phyloP scores from a whole-genome alignment of 2,113 vertebrate genomes.

The Coreoperca whiteheadi region DNA sequence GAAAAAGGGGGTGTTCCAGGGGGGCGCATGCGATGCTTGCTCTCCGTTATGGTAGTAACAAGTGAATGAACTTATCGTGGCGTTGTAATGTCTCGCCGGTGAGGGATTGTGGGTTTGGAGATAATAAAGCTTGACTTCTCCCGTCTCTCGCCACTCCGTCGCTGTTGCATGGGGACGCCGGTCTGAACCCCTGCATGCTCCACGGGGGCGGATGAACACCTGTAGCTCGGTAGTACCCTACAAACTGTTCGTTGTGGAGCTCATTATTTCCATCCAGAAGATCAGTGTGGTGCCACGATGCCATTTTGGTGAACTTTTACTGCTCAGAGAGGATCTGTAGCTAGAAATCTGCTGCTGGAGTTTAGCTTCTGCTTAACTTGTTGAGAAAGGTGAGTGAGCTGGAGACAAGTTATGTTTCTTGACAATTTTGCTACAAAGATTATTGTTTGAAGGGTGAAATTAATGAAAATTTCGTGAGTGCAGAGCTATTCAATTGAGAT shows the following conservation, averaged over 20 bases:
- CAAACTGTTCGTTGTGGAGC: conserved; percentile 83
- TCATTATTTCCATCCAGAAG: conserved; percentile 87
- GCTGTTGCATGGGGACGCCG: conserved; percentile 86
- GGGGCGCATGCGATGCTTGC: conserved; percentile 60
- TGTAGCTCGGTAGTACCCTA: conserved; percentile 86
- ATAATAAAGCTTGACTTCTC: conserved; percentile 87
- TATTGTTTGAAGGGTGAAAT: not conserved
- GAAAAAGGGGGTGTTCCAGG: conserved; percentile 62
- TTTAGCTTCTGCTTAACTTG: conserved; percentile 86
- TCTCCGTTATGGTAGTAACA: conserved; percentile 81
- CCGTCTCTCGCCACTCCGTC: conserved; percentile 83
- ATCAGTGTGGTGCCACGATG: conserved; percentile 77
- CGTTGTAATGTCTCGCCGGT: conserved; percentile 89
- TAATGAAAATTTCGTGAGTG: not conserved
- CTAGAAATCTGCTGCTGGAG: conserved; percentile 80
- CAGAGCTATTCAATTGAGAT: not conserved
- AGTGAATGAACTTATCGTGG: conserved; percentile 90
- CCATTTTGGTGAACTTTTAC: conserved; percentile 88
- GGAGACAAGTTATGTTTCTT: not conserved
- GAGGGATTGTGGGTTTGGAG: conserved; percentile 87
- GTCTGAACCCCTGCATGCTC: conserved; percentile 66
- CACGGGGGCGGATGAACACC: conserved; percentile 84
- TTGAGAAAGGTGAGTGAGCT: conserved; percentile 89
- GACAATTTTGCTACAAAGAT: not conserved
- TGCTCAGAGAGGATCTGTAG: conserved; percentile 85